Evolutionary conservation across 2,888 invertebrate genomes (phyloP), one percentile per base, ranked within the genome.

Genomic region (Crioceris asparagi): DNA sequence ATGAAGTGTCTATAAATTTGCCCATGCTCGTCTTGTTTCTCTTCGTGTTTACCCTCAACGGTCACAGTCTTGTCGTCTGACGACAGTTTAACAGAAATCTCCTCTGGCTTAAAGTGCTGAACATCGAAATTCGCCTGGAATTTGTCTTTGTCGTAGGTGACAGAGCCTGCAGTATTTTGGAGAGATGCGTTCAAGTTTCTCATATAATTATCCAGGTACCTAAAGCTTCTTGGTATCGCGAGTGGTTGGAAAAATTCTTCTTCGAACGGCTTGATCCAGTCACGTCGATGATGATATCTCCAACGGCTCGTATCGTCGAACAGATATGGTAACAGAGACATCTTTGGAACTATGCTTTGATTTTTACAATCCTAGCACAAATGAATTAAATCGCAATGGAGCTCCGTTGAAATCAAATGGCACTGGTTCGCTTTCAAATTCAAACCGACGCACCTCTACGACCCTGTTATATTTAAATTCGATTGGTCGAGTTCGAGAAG

Each of bases 21-120:
- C 0, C 85, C 85, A 50, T 80, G 79, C 11, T 78, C 75, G 47
- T 83, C 83, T 29, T 74, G 72, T 49, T 78, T 79, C 44, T 85
- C 77, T 51, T 83, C 83, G 55, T 83, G 86, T 56, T 78, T 83
- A 0, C 81, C 86, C 59, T 86, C 82, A n/a, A 83, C 70, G 33
- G 77, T 71, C 17, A 87, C 71, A 37, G 70, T 71, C n/a, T n/a
- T n/a, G 45, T 78, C 57, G 4, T 83, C 83, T 5, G 40, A 42
- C 1, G 79, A 69, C 57, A 48, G 69, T 60, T 84, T 85, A 14
- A 87, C 85, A 6, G 74, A 70, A 18, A 88, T 76, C 60, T 87
- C 86, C n/a, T 78, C 75, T 0, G 86, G 85, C 12, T 71, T 66
- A 54, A 84, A 87, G 50, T 85, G 81, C 53, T 79, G 75, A 1